phyloP scores from a whole-genome alignment of 2,797 vertebrate species.

The Chiloscyllium punctatum region DNA sequence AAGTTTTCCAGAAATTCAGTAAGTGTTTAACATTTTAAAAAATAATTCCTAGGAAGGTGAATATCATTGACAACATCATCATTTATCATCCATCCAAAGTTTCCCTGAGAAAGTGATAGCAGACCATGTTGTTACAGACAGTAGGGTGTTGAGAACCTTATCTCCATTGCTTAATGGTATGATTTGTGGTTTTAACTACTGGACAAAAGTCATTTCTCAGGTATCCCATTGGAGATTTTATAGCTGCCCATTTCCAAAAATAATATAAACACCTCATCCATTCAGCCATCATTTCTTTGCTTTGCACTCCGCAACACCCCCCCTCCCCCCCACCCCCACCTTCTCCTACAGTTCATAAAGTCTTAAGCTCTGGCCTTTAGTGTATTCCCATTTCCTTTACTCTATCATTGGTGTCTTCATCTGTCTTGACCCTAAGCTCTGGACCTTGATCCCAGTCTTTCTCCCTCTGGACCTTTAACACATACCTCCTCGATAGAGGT shows the following conservation, averaged over 20 bases:
- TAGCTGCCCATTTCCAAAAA: not conserved
- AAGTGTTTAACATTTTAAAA: not conserved
- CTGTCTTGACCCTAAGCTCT: not conserved
- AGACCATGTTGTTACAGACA: not conserved
- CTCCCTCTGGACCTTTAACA: not conserved
- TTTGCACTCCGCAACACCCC: too few relatives aligned
- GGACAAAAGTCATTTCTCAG: not conserved
- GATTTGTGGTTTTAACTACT: not conserved
- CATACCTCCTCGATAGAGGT: not conserved
- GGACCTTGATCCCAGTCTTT: not conserved
- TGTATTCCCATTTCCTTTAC: not conserved
- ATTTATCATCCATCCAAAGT: not conserved
- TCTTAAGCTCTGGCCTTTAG: not conserved
- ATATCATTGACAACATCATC: not conserved
- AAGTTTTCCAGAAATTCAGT: not conserved
- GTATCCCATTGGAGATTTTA: not conserved
- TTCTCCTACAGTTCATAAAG: not conserved
- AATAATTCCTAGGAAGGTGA: not conserved
- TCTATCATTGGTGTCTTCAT: not conserved
- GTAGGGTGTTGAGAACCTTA: not conserved
- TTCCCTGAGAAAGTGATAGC: not conserved
- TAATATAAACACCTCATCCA: not conserved
- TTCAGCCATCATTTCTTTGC: not conserved
- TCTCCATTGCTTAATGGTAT: not conserved
- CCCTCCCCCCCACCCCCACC: too few relatives aligned